Evolutionary conservation across 2,797 vertebrate species (phyloP).

Genomic region (Tarsius wallacei): DNA sequence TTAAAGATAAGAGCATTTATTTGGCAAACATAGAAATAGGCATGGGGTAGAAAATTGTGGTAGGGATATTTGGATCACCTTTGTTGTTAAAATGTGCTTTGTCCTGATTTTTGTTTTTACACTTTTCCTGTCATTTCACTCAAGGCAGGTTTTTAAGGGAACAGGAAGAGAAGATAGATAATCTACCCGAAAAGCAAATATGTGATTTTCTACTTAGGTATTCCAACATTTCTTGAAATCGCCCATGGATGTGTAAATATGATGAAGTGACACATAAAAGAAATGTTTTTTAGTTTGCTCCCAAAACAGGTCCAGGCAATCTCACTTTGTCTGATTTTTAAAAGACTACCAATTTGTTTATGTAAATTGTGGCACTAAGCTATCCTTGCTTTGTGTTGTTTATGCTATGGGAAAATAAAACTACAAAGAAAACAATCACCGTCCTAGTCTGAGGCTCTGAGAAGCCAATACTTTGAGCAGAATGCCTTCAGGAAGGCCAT

Average conservation of each 20-base stretch:
- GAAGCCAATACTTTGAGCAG: not conserved
- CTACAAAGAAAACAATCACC: not conserved
- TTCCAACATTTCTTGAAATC: not conserved
- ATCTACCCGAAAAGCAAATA: not conserved
- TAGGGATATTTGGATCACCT: not conserved
- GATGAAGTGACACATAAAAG: not conserved
- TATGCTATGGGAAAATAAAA: not conserved
- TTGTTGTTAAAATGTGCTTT: not conserved
- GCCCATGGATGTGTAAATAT: not conserved
- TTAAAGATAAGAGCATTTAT: not conserved
- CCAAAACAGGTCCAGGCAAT: not conserved
- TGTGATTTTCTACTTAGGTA: no score
- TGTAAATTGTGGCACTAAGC: not conserved
- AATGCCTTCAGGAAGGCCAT: not conserved
- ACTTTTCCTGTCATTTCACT: not conserved
- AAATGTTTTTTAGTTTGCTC: not conserved
- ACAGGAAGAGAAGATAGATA: not conserved
- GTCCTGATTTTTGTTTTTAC: not conserved
- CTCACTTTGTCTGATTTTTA: constrained; percentile 16
- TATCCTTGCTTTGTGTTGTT: not conserved
- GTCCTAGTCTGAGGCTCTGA: not conserved
- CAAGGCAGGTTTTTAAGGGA: not conserved
- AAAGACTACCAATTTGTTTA: not conserved
- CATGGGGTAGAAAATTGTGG: not conserved
- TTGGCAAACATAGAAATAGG: not conserved